Base-by-base conservation (phyloP, 2,888 invertebrate species). In the Ashinkailepas kermadecensis region DNA sequence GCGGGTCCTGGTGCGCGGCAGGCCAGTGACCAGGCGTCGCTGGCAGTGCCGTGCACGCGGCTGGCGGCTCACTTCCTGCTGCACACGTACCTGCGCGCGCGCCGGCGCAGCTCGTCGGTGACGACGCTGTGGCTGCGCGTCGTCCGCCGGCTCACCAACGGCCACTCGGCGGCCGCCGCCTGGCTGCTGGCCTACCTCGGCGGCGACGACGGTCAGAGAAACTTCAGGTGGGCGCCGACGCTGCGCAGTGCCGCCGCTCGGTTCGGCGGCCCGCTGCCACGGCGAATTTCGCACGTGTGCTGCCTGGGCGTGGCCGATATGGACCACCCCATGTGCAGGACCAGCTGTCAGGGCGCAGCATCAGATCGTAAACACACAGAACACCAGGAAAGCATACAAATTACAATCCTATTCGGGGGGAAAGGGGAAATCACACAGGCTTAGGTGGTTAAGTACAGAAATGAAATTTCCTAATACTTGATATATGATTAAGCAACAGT, bases 1-100 rank as follows among this genome's bases (percentile, higher is more conserved):
- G 39, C 4, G 39, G 39, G 39, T 39, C 39, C 39, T 39, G 25
- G 65, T 67, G 13, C 15, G 81, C 56, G 39, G 15, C 79, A 64
- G 78, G 23, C 11, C 21, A 39, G 23, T 78, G 12, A 23, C 23
- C 8, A 15, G 57, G 15, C 80, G 39, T 57, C 64, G 39, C 54
- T 80, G 65, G 80, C 81, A n/a, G 78, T 78, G 86, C 83, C 86
- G 86, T 74, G 82, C 56, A 82, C 88, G 62, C 85, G 87, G 82
- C 84, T 89, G 64, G 86, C 87, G 12, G 83, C 87, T 67, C 86
- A 87, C 82, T 89, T 89, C 84, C 85, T 89, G 15, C 86, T 88
- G 83, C 88, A 89, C 85, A 88, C 88, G 21, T 89, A 88, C 85
- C 86, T 88, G 80, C 86, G 88, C 65, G 87, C 88, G 39, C 87